Evolutionary conservation across 1,140 invertebrate species (phyloP).

Genomic region (Drosophila sechellia): DNA sequence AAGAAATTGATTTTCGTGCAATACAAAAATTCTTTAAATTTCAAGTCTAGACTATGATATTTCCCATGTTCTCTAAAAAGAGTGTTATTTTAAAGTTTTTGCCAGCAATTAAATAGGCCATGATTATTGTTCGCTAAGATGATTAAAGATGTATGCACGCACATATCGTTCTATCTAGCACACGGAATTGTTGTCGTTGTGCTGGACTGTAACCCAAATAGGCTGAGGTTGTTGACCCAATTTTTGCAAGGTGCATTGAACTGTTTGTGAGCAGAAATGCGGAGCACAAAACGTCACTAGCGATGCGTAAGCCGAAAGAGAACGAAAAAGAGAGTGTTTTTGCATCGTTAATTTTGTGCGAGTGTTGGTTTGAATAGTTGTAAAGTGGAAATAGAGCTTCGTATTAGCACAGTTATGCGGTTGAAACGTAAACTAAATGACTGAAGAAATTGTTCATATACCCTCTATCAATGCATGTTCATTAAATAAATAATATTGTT

Average conservation of each 20-base stretch:
- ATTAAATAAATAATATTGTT: background rate
- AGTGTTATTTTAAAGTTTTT: background rate
- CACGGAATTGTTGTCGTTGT: background rate
- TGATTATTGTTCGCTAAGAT: background rate
- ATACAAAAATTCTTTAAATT: no score
- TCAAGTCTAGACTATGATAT: no score
- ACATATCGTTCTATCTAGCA: background rate
- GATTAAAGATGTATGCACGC: no score
- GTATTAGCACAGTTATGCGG: background rate
- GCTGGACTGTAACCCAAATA: slow-evolving; percentile 60
- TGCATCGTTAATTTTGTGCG: background rate
- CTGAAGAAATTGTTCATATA: background rate
- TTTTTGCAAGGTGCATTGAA: slow-evolving; percentile 80
- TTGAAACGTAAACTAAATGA: background rate
- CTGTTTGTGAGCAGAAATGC: slow-evolving; percentile 52
- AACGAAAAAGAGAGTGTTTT: slow-evolving; percentile 14
- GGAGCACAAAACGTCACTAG: slow-evolving; percentile 26
- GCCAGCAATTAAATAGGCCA: background rate
- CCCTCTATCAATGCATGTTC: background rate
- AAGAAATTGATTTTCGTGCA: no score
- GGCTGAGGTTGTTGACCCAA: slow-evolving; percentile 80
- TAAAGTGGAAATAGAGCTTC: background rate
- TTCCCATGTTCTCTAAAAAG: no score
- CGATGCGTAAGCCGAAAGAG: slow-evolving; percentile 32
- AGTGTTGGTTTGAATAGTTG: background rate